These are phyloP conservation scores for Calameuta pallipes DNA, from an alignment of 2,888 invertebrate species.

Conservation along the genomic window DNA sequence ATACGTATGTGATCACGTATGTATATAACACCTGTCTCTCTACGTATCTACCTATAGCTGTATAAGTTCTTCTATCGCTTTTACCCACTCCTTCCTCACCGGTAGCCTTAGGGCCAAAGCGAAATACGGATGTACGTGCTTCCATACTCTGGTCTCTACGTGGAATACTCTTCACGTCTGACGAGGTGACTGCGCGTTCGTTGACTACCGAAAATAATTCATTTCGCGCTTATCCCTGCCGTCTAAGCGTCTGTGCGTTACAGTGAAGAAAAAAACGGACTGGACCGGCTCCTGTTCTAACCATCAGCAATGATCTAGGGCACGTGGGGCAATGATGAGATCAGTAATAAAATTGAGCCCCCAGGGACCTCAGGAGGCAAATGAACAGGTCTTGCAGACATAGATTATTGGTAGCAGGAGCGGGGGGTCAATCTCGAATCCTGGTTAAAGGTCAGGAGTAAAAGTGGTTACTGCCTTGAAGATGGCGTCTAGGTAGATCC, in stretches of 20 bases:
- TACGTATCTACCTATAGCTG: slow-evolving; percentile 36
- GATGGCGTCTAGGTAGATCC: not conserved
- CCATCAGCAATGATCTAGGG: not conserved
- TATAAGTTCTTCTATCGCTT: slow-evolving; percentile 40
- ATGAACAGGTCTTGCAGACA: not conserved
- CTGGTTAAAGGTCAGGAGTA: not conserved
- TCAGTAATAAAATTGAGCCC: not conserved
- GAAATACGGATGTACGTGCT: slow-evolving; percentile 58
- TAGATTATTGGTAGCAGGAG: not conserved
- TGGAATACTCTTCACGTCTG: slow-evolving; percentile 48
- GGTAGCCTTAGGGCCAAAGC: slow-evolving; percentile 20
- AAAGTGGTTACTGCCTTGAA: not conserved
- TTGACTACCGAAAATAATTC: not conserved
- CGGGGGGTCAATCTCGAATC: not conserved
- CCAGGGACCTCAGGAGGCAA: not conserved
- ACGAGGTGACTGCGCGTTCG: slow-evolving; percentile 9
- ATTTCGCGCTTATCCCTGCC: not conserved
- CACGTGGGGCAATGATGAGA: no score
- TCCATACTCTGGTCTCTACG: slow-evolving; percentile 43
- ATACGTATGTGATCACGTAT: slow-evolving; percentile 10
- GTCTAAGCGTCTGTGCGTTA: not conserved
- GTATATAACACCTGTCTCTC: not conserved
- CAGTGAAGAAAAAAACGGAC: accelerated
- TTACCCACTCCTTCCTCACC: slow-evolving; percentile 31
- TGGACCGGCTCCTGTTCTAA: not conserved